Base-by-base conservation (phyloP, 2,888 invertebrate species). In the Drosophila subsilvestris region DNA sequence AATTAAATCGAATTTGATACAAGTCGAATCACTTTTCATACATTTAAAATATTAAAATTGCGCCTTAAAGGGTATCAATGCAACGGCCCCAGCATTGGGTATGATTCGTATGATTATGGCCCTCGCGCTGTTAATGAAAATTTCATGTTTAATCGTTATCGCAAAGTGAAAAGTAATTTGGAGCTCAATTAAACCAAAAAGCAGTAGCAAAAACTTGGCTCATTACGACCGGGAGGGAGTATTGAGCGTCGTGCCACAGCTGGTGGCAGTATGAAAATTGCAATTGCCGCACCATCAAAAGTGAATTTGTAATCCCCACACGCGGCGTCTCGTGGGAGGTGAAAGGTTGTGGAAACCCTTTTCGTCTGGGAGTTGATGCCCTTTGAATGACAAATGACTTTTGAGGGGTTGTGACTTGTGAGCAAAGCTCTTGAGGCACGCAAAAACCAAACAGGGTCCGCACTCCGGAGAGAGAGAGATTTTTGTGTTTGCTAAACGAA, bases 161-260 rank as follows among this genome's bases (percentile, higher is more conserved):
- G 68, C 76, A 85, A 82, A 87, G 85, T 78, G 67, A 84, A 87
- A 84, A 79, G 87, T 77, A 76, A 80, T 79, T 87, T 75, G 78
- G 44, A 42, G 78, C 73, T 68, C 80, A 87, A 87, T 84, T 87
- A 82, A 80, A 63, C 59, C 59, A 65, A 61, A 49, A 65, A 37
- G n/a, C 72, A 63, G 50, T 66, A 60, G 71, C 51, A 18, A 17
- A 71, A 73, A 60, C 57, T 51, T 63, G 54, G 62, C 48, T 60
- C 70, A 83, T 86, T 80, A 74, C 68, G 61, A 66, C 45, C 51
- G 27, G 29, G 3, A 37, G 32, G 37, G 14, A 5, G 14, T n/a
- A 37, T 47, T 56, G 66, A 77, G 69, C 63, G 53, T 61, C 71
- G 43, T 59, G 20, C 65, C 51, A 44, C 29, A 25, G 32, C 20